phyloP scores from a whole-genome alignment of 2,888 invertebrate genomes.

The Pollenia angustigena region DNA sequence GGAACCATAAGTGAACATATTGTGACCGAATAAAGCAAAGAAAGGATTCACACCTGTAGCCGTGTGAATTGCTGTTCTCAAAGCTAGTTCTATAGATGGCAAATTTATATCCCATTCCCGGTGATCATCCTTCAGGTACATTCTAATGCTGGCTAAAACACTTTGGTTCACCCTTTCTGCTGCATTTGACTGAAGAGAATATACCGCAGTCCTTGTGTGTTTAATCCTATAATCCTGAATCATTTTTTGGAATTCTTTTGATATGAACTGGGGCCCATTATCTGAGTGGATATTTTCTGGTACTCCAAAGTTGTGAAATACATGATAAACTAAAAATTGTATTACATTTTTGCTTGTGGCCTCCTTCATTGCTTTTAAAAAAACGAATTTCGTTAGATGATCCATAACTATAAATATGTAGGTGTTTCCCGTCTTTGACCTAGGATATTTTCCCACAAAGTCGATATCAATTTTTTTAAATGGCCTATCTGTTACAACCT shows the following conservation, averaged over 20 bases:
- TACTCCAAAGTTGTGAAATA: constrained; percentile 29
- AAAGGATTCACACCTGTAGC: neutral
- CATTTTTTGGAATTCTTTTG: neutral
- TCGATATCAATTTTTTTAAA: neutral
- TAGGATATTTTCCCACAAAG: constrained; percentile 23
- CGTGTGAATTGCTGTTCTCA: neutral
- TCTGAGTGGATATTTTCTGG: constrained; percentile 17
- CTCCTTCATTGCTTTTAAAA: constrained; percentile 23
- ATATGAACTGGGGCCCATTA: neutral
- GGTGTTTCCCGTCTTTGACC: neutral
- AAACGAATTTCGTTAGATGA: constrained; percentile 15
- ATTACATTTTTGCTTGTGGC: constrained; percentile 25
- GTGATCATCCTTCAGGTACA: neutral
- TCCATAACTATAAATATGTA: constrained; percentile 30
- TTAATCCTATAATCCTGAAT: neutral
- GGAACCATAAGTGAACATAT: constrained; percentile 21
- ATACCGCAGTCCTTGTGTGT: neutral
- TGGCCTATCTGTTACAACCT: neutral
- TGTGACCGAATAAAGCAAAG: neutral
- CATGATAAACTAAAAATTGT: neutral
- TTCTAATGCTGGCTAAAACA: no score
- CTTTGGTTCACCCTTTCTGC: no score
- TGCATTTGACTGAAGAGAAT: no score
- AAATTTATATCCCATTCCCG: neutral
- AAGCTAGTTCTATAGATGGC: neutral